A percentile compares a stretch with the other conserved stretches of the same genome.
Conservation (phyloP, 2,797 vertebrate genomes). For the Gobio occitaniae region DNA sequence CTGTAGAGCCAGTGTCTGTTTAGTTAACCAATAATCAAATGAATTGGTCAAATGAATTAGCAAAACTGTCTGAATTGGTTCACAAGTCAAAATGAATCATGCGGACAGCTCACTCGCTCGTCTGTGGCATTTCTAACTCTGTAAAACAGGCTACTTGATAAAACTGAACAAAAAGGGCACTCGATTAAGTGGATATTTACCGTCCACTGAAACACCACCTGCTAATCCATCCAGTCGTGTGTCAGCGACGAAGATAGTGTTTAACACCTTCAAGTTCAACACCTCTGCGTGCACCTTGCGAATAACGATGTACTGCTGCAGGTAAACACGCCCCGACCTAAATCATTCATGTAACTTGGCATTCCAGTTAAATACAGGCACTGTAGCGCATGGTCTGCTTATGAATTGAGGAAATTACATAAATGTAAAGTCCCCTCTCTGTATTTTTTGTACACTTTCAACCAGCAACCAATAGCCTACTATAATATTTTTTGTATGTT, state of each 20-base stretch:
- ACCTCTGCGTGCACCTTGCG: neutral
- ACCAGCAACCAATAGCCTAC: neutral
- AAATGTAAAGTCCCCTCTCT: too few relatives aligned
- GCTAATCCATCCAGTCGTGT: neutral
- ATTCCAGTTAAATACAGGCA: too few relatives aligned
- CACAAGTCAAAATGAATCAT: neutral
- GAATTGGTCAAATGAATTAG: neutral
- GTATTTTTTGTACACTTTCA: too few relatives aligned
- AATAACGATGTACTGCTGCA: neutral
- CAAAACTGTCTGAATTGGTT: neutral
- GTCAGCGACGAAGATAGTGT: neutral
- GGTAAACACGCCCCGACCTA: neutral
- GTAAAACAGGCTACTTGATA: neutral
- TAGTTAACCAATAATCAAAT: neutral
- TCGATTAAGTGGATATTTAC: slow-evolving; percentile 7
- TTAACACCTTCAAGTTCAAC: neutral
- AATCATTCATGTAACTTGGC: too few relatives aligned
- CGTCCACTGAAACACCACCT: neutral
- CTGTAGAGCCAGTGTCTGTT: neutral
- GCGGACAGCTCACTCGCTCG: neutral
- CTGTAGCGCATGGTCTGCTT: too few relatives aligned
- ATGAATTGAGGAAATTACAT: too few relatives aligned
- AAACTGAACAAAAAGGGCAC: neutral
- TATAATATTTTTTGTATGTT: neutral
- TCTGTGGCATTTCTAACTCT: neutral